These are phyloP conservation scores for Cryptus armator DNA, from an alignment of 2,888 invertebrate genomes.

Conservation along the genomic window DNA sequence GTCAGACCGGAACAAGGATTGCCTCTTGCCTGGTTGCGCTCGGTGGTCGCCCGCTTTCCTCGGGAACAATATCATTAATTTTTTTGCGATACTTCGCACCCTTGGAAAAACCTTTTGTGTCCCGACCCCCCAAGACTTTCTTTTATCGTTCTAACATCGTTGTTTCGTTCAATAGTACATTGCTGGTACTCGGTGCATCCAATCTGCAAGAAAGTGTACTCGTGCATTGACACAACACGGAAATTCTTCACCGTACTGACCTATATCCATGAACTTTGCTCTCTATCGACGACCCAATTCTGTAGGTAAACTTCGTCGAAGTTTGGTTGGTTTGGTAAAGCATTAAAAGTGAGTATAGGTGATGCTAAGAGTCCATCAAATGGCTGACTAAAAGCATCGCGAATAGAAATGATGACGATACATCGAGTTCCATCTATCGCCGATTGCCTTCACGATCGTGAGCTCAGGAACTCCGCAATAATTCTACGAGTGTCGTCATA, in stretches of 20 bases:
- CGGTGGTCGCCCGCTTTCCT: slow-evolving; percentile 46
- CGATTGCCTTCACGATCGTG: slow-evolving; percentile 38
- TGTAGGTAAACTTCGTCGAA: neutral
- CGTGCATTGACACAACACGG: neutral
- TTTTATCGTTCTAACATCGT: slow-evolving; percentile 14
- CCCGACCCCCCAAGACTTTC: neutral
- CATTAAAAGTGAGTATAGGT: neutral
- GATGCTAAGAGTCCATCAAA: neutral
- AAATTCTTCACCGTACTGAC: neutral
- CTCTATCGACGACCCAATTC: neutral
- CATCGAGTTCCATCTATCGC: slow-evolving; percentile 31
- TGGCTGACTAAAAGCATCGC: neutral
- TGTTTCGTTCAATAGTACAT: neutral
- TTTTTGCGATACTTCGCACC: slow-evolving; percentile 24
- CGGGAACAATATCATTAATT: slow-evolving; percentile 65
- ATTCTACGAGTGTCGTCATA: slow-evolving; percentile 75
- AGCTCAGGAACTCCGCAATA: slow-evolving; percentile 70
- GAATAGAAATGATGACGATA: slow-evolving; percentile 1
- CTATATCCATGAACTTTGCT: neutral
- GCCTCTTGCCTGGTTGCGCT: slow-evolving; percentile 32
- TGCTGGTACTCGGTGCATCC: neutral
- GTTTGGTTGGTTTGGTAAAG: neutral
- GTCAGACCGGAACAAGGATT: slow-evolving; percentile 50
- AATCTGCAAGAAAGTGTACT: neutral
- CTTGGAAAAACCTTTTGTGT: slow-evolving; percentile 6